Conservation (phyloP, 2,113 vertebrate genomes). For the Tricholaema leucomelas region DNA sequence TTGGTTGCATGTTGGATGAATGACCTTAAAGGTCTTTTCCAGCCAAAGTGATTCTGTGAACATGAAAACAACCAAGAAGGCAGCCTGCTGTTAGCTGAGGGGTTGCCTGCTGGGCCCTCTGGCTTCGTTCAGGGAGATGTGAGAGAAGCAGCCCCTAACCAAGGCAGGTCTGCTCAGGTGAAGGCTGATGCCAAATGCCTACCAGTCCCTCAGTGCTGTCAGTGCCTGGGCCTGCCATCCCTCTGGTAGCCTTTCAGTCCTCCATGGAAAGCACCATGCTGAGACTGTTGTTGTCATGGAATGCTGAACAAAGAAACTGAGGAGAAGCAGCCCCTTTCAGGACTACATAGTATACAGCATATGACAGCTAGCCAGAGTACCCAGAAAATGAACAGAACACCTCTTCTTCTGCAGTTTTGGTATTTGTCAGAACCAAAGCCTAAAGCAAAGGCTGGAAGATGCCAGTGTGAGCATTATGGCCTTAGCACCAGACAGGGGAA, state of each 20-base stretch:
- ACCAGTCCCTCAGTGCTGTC: accelerated
- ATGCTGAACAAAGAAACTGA: background rate
- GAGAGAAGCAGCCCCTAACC: background rate
- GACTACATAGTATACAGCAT: too few relatives aligned
- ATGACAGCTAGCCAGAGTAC: background rate
- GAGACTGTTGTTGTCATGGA: accelerated
- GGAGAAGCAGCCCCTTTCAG: background rate
- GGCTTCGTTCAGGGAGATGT: background rate
- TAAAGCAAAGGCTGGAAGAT: background rate
- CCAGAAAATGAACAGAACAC: accelerated
- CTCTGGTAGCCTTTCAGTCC: background rate
- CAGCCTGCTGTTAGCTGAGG: too few relatives aligned
- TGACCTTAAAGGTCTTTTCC: too few relatives aligned
- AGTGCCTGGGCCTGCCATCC: background rate
- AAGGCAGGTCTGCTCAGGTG: accelerated
- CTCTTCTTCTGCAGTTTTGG: background rate
- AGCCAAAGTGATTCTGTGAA: too few relatives aligned
- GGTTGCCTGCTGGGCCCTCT: background rate
- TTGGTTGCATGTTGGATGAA: too few relatives aligned
- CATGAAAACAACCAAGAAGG: accelerated
- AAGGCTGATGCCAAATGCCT: background rate
- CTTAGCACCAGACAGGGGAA: background rate
- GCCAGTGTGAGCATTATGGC: background rate
- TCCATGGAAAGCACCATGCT: accelerated
- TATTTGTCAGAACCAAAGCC: background rate